Evolutionary conservation across 1,140 invertebrate genomes (phyloP), one percentile per base, ranked within the genome.

Genomic region (Diabrotica virgifera): DNA sequence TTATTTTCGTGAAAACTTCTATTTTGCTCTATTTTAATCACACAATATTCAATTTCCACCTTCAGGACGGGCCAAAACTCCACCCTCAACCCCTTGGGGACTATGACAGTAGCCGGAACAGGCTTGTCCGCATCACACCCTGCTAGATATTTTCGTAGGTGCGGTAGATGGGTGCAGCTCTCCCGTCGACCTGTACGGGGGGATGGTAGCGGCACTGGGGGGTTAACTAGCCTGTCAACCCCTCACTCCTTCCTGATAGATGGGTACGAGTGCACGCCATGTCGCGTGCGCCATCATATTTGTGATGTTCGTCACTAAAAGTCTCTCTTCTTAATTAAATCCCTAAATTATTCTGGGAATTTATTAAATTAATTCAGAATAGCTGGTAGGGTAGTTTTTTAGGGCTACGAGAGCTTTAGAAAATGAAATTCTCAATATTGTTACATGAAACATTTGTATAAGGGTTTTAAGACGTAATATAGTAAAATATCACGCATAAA

Each of bases 291-390:
- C n/a, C 40, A 10, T 57, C 55, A 36, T 57, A n/a, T 57, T 7
- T 12, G 35, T 57, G 40, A 46, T 46, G 55, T 36, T 57, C 55
- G 36, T 57, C 36, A 57, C 55, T n/a, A 36, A 37, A 36, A 57
- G 24, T 12, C 55, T 37, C 36, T 57, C 55, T 57, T 36, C 36
- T 37, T 37, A 57, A 57, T 57, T 36, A 57, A 57, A 53, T 53
- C 13, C 13, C 12, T 53, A 46, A 46, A 46, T 46, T 46, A 46
- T 46, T 46, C 40, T n/a, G 5, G n/a, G 40, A 46, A 46, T 46
- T 24, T 24, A 24, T 24, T 24, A 24, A 24, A 24, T 24, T 24
- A 24, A 24, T 24, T 24, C 24, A 24, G 24, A 24, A 24, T 24
- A 2, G 24, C 24, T 4, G 24, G 24, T 24, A 24, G 24, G 24